Percentiles rank a stretch among this genome's conserved stretches.
Evolutionary conservation across 1,140 invertebrate genomes (phyloP).

Genomic region (Euborellia annulipes): DNA sequence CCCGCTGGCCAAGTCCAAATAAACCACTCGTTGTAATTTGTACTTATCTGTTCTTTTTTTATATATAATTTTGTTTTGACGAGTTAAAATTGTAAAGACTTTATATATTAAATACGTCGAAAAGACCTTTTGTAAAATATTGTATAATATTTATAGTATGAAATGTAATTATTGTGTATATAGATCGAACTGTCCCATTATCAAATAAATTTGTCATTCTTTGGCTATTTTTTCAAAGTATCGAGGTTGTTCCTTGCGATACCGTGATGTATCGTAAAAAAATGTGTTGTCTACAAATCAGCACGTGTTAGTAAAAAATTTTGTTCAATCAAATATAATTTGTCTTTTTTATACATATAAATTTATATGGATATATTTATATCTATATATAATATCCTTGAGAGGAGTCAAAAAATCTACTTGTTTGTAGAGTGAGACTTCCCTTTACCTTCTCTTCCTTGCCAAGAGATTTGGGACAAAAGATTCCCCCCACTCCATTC

Average conservation of each 20-base stretch:
- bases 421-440: no score
- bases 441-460: no score
- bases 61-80: conserved; percentile 2
- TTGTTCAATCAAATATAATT: no score
- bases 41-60: conserved; percentile 12
- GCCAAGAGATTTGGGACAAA: no score
- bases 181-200: conserved; percentile 6
- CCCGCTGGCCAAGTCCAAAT: conserved; percentile 1
- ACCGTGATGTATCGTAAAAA: background rate
- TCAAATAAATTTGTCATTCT: conserved; percentile 13
- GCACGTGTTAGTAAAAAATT: no score
- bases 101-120: conserved; percentile 5
- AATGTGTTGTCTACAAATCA: no score
- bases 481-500: no score
- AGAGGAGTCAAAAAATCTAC: no score
- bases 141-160: conserved; percentile 13
- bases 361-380: no score
- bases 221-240: conserved; percentile 14
- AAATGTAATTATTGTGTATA: conserved; percentile 12
- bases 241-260: conserved; percentile 10
- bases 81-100: conserved; percentile 12
- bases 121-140: conserved; percentile 9
- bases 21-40: conserved; percentile 13
- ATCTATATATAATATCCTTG: no score
- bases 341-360: no score